These are phyloP conservation scores for Dorcus parallelipipedus DNA, from an alignment of 2,888 invertebrate genomes.

Conservation along the genomic window DNA sequence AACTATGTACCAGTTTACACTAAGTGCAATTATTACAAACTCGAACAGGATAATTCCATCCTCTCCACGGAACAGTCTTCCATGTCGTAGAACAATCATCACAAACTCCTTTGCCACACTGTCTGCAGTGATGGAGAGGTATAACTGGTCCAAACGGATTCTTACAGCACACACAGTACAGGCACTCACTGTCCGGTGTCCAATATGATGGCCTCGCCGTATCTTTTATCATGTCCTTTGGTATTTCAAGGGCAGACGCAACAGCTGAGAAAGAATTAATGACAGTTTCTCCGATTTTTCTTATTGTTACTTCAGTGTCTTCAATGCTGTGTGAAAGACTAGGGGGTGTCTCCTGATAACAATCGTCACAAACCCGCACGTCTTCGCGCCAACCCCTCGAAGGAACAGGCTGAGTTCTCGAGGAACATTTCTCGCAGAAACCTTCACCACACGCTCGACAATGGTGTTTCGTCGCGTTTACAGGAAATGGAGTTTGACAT, in stretches of 20 bases:
- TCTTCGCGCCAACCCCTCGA: slow-evolving; percentile 67
- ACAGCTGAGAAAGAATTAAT: slow-evolving; percentile 69
- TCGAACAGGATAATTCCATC: slow-evolving; percentile 69
- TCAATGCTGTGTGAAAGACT: slow-evolving; percentile 36
- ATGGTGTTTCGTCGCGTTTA: slow-evolving; percentile 64
- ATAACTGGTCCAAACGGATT: slow-evolving; percentile 55
- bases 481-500: slow-evolving; percentile 59
- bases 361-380: slow-evolving; percentile 72
- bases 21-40: slow-evolving; percentile 66
- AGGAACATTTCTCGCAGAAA: slow-evolving; percentile 71
- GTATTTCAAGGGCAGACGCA: slow-evolving; percentile 68
- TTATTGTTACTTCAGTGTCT: slow-evolving; percentile 52
- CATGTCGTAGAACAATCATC: slow-evolving; percentile 56
- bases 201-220: slow-evolving; percentile 74
- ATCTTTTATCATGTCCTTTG: slow-evolving; percentile 74
- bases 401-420: slow-evolving; percentile 65
- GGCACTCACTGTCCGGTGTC: slow-evolving; percentile 72
- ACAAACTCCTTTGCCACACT: slow-evolving; percentile 71
- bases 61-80: slow-evolving; percentile 67
- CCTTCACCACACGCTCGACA: slow-evolving; percentile 78
- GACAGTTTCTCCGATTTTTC: slow-evolving; percentile 68
- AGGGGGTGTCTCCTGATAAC: slow-evolving; percentile 49
- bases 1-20: slow-evolving; percentile 8
- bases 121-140: slow-evolving; percentile 65
- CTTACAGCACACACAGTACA: slow-evolving; percentile 63